Evolutionary conservation across 2,888 invertebrate genomes (phyloP).

Genomic region (Heliconius ethilla): DNA sequence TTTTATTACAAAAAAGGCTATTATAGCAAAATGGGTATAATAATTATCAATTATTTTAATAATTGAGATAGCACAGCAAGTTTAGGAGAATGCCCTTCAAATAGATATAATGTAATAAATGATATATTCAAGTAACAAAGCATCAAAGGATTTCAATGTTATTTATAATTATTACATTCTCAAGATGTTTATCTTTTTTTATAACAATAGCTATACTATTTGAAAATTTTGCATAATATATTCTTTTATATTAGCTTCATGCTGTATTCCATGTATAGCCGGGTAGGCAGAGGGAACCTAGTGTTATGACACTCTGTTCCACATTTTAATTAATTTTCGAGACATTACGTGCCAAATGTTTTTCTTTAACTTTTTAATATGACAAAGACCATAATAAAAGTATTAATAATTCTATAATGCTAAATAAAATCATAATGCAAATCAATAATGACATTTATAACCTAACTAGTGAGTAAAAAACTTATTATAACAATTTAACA

Average conservation of each 20-base stretch:
- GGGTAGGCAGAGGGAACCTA: background rate
- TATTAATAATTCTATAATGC: background rate
- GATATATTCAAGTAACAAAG: background rate
- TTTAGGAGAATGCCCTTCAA: background rate
- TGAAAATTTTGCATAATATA: background rate
- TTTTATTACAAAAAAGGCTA: background rate
- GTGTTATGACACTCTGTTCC: background rate
- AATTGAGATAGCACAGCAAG: background rate
- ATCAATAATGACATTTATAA: background rate
- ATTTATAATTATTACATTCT: background rate
- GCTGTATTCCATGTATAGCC: background rate
- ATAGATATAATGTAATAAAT: background rate
- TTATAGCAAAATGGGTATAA: background rate
- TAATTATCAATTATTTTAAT: background rate
- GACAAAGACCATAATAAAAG: background rate
- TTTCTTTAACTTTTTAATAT: background rate
- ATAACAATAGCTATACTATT: background rate
- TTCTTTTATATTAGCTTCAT: background rate
- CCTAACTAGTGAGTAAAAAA: constrained; percentile 1
- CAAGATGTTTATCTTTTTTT: background rate
- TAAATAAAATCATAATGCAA: background rate
- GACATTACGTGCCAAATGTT: background rate
- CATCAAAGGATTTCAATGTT: background rate
- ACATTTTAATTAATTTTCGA: background rate
- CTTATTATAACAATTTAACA: background rate